A percentile compares a stretch with the other conserved stretches of the same genome.
phyloP scores from a whole-genome alignment of 2,797 vertebrate species.

The Amniataba percoides region DNA sequence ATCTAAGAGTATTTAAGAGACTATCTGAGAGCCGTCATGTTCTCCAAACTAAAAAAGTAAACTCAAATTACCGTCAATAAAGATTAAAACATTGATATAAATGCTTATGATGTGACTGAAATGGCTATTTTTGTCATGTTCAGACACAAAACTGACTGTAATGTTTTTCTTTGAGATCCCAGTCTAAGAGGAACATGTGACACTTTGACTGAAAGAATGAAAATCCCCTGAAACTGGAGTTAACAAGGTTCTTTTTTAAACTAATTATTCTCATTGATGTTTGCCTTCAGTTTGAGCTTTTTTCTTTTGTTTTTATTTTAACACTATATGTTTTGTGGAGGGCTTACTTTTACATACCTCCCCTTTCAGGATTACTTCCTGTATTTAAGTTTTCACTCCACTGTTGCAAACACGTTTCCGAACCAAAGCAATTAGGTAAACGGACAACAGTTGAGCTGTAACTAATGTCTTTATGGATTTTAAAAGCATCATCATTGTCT shows the following conservation, averaged over 20 bases:
- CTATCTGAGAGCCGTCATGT: not conserved
- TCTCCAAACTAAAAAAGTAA: constrained; percentile 15
- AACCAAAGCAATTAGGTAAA: not conserved
- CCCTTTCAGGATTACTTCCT: not conserved
- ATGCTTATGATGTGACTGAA: not conserved
- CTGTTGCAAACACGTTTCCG: not conserved
- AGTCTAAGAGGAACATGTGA: not conserved
- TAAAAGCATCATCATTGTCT: not conserved
- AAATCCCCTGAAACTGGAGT: not conserved
- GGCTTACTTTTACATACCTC: too few species aligned
- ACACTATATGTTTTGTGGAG: too few species aligned
- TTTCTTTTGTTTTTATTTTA: not conserved
- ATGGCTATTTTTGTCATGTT: not conserved
- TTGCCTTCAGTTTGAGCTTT: not conserved
- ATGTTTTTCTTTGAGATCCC: not conserved
- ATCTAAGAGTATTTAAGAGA: too few species aligned
- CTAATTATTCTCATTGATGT: not conserved
- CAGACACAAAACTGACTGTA: not conserved
- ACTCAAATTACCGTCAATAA: not conserved
- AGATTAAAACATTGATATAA: too few species aligned
- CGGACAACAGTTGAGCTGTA: not conserved
- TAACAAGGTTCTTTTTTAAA: not conserved
- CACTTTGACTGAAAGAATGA: not conserved
- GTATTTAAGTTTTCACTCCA: not conserved
- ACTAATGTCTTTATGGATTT: not conserved